Evolutionary conservation across 2,113 vertebrate species (phyloP).

Genomic region (Setophaga petechia): DNA sequence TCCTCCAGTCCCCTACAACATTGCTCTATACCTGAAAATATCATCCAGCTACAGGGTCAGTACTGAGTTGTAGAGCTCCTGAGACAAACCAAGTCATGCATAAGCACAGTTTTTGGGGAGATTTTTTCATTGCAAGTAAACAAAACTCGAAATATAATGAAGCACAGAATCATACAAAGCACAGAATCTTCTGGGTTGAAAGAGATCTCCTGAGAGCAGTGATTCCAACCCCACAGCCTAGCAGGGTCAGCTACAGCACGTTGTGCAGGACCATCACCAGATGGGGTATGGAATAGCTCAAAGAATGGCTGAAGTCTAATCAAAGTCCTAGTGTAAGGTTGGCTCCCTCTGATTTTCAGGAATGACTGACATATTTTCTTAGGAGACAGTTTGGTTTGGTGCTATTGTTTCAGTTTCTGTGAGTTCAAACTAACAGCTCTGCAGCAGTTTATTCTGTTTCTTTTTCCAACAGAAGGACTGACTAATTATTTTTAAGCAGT

Average conservation of each 20-base stretch:
- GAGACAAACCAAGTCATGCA: not conserved
- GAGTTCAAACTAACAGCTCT: not conserved
- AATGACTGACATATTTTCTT: not conserved
- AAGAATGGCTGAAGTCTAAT: not conserved
- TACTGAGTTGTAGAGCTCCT: not conserved
- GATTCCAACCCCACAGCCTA: too few species aligned
- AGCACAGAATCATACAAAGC: not conserved
- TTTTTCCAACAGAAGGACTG: not conserved
- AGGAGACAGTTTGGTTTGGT: not conserved
- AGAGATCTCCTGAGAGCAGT: not conserved
- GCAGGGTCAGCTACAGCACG: not conserved
- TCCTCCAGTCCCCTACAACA: not conserved
- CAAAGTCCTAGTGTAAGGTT: not conserved
- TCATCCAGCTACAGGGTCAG: not conserved
- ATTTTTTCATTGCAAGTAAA: not conserved
- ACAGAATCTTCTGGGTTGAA: not conserved
- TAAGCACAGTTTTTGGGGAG: not conserved
- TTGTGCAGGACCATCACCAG: not conserved
- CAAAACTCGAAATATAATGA: not conserved
- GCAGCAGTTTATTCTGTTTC: not conserved
- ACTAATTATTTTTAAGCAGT: not conserved
- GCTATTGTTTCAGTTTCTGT: not conserved
- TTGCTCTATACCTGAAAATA: not conserved
- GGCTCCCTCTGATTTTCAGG: not conserved
- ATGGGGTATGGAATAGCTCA: not conserved